Conservation (phyloP, 2,888 invertebrate species). For the Clivina fossor region DNA sequence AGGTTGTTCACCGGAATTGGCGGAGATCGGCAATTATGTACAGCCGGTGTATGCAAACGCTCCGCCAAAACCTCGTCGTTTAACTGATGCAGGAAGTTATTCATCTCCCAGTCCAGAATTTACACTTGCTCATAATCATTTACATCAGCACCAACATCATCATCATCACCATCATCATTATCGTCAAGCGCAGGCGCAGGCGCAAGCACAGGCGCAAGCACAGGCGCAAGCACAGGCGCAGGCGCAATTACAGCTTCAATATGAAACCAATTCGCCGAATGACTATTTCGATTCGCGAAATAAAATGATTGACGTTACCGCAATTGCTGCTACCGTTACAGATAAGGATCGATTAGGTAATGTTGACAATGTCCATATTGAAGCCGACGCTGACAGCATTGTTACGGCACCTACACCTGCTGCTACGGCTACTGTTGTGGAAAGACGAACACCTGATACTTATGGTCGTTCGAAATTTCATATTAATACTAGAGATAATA, state of each 20-base stretch:
- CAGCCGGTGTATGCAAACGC: constrained; percentile 87
- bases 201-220: no score
- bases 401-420: neutral
- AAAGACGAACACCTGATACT: constrained; percentile 80
- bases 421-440: constrained; percentile 50
- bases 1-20: neutral
- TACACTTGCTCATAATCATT: constrained; percentile 11
- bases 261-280: neutral
- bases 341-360: no score
- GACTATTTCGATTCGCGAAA: neutral
- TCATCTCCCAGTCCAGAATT: constrained; percentile 72
- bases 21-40: constrained; percentile 53
- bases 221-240: no score
- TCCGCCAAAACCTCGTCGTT: constrained; percentile 82
- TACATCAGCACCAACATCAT: neutral
- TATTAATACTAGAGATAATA: constrained; percentile 48
- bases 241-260: neutral
- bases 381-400: neutral
- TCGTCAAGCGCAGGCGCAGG: neutral
- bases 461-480: constrained; percentile 68
- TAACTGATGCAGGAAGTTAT: constrained; percentile 73
- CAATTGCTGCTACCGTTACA: neutral
- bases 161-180: constrained; percentile 1
- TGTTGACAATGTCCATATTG: neutral
- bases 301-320: neutral